Percentiles rank a stretch among this genome's conserved stretches.
phyloP scores from a whole-genome alignment of 2,888 invertebrate species.

The Caenorhabditis sulstoni region DNA sequence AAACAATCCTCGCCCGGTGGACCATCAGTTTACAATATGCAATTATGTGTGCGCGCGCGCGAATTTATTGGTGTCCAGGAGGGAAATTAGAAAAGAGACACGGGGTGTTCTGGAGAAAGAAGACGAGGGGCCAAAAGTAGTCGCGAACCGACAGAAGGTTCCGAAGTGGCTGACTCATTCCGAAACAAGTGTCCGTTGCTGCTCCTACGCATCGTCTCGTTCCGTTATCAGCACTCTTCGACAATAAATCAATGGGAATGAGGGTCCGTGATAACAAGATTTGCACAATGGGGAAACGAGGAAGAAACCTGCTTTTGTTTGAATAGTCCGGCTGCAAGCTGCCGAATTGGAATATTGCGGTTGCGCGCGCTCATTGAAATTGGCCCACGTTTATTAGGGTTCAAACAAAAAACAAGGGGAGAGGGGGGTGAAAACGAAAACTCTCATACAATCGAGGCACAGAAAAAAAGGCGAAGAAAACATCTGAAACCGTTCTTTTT shows the following conservation, averaged over 20 bases:
- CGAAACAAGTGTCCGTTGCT: too few relatives aligned
- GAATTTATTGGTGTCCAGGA: conserved; percentile 29
- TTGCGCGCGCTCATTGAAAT: conserved; percentile 1
- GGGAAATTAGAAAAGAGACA: too few relatives aligned
- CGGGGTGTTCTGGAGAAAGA: too few relatives aligned
- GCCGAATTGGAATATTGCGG: conserved; percentile 36
- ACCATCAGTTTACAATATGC: conserved; percentile 53
- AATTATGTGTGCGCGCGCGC: conserved; percentile 30
- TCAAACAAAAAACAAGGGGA: conserved; percentile 19
- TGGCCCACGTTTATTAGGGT: conserved; percentile 33
- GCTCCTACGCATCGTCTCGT: too few relatives aligned
- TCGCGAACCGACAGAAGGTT: too few relatives aligned
- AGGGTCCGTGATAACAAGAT: conserved; percentile 13
- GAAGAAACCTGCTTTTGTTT: conserved; percentile 41
- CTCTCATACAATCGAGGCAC: conserved; percentile 3
- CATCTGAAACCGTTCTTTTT: conserved; percentile 42
- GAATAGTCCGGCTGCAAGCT: conserved; percentile 30
- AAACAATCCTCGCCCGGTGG: conserved; percentile 5
- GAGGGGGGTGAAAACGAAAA: conserved; percentile 28
- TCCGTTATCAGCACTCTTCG: background rate
- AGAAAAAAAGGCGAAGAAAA: background rate
- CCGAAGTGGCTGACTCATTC: too few relatives aligned
- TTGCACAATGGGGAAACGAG: conserved; percentile 26
- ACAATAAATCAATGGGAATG: conserved; percentile 40
- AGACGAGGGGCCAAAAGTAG: too few relatives aligned